Base-by-base conservation (phyloP, 1,140 invertebrate species). In the Tetramorium alpestre region DNA sequence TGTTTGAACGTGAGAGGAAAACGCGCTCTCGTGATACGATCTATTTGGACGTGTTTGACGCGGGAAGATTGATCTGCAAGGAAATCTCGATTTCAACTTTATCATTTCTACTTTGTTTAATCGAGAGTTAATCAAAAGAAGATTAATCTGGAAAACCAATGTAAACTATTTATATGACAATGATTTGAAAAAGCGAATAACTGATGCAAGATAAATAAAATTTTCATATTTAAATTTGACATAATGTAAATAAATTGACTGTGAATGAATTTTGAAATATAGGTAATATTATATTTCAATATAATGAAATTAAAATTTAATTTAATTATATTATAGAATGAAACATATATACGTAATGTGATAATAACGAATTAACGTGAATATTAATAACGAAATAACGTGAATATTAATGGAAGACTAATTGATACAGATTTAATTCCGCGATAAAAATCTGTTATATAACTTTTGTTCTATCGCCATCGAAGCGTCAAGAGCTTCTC, bases 1-100 rank as follows among this genome's bases (percentile, higher is more conserved):
- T 44, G 54, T 75, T 84, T 75, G 28, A 84, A 62, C 44, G 51
- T 38, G 44, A 60, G 41, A 69, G 33, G 54, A 60, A 60, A 56
- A 44, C 47, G 25, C 1, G 25, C 2, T 28, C 6, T 28, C 41
- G 58, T 33, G 64, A 38, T 67, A 67, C 38, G n/a, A 65, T 70
- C 38, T 28, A 13, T 65, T 65, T 44, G 25, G 18, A 76, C 58
- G 58, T 18, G 62, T 25, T 80, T 49, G 62, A 78, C 22, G 28
- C 7, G 44, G 22, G 38, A 72, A 58, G 54, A 81, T 62, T 44
- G 69, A 60, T 22, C 25, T n/a, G 18, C 28, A 13, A 38, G 38
- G 1, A 72, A 44, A 22, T 44, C 18, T 73, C 22, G 38, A 44
- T 16, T 58, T 44, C 41, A 22, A 38, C 33, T 49, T 33, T n/a